Conservation (phyloP, 2,888 invertebrate genomes). For the Rotaria sp. region DNA sequence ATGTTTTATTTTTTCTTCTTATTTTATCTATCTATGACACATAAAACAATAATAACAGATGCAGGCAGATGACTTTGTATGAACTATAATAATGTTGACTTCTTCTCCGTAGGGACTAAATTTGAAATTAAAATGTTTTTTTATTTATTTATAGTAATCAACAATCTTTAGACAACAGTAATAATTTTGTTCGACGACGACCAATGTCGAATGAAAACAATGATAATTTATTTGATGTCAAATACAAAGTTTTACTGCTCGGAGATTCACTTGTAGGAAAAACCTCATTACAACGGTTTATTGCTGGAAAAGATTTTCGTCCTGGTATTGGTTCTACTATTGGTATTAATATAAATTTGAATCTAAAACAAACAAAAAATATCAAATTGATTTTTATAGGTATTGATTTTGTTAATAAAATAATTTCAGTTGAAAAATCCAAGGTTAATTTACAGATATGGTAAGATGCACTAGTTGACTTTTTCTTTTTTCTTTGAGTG, state of each 20-base stretch:
- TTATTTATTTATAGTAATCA: background rate
- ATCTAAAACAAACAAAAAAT: too few relatives aligned
- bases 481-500: background rate
- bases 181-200: background rate
- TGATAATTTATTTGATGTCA: background rate
- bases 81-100: too few relatives aligned
- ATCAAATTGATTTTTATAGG: background rate
- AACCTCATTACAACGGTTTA: background rate
- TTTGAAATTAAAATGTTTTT: background rate
- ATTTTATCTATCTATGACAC: too few relatives aligned
- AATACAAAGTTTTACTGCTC: background rate
- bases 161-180: background rate
- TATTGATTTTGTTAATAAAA: background rate
- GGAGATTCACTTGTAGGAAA: slow-evolving; percentile 3
- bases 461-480: background rate
- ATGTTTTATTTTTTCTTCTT: too few relatives aligned
- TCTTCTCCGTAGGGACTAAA: too few relatives aligned
- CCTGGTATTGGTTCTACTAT: background rate
- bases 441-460: slow-evolving; percentile 29
- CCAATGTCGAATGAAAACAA: background rate
- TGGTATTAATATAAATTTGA: background rate
- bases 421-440: background rate
- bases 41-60: too few relatives aligned
- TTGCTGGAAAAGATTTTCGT: slow-evolving; percentile 12
- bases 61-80: too few relatives aligned